Percentiles rank a stretch among this genome's conserved stretches.
Evolutionary conservation across 2,888 invertebrate genomes (phyloP).

Genomic region (Acanthosepion lycidas): DNA sequence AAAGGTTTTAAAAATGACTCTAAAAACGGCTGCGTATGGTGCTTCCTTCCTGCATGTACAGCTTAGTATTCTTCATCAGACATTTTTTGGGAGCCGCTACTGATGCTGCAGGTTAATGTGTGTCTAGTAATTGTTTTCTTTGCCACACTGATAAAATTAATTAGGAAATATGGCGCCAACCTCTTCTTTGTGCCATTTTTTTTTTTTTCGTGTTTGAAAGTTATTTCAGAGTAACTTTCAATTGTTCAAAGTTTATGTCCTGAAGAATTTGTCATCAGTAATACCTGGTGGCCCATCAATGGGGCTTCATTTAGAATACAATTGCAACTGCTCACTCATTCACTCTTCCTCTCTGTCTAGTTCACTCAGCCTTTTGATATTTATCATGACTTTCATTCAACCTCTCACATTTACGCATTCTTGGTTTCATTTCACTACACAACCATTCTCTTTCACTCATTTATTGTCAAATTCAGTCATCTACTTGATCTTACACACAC

Average conservation of each 20-base stretch:
- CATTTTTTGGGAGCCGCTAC: background rate
- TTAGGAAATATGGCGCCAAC: background rate
- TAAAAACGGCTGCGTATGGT: background rate
- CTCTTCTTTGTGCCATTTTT: background rate
- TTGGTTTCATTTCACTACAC: too few species aligned
- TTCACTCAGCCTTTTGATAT: background rate
- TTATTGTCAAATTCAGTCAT: too few species aligned
- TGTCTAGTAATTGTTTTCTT: background rate
- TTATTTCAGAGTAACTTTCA: background rate
- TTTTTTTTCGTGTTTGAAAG: background rate
- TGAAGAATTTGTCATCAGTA: background rate
- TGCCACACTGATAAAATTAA: slow-evolving; percentile 12
- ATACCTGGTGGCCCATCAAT: background rate
- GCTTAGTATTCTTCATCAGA: background rate
- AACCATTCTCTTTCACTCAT: too few species aligned
- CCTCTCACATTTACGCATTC: too few species aligned
- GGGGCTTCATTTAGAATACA: background rate
- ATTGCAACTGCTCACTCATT: background rate
- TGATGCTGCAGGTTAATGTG: background rate
- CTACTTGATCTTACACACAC: too few species aligned
- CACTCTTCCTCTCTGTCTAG: background rate
- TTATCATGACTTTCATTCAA: too few species aligned
- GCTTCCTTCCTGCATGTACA: background rate
- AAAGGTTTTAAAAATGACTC: background rate
- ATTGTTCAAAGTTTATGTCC: slow-evolving; percentile 1